Base-by-base conservation (phyloP, 30 jellyfish, hydroid and myxozoan species). In the Hydractinia echinata region DNA sequence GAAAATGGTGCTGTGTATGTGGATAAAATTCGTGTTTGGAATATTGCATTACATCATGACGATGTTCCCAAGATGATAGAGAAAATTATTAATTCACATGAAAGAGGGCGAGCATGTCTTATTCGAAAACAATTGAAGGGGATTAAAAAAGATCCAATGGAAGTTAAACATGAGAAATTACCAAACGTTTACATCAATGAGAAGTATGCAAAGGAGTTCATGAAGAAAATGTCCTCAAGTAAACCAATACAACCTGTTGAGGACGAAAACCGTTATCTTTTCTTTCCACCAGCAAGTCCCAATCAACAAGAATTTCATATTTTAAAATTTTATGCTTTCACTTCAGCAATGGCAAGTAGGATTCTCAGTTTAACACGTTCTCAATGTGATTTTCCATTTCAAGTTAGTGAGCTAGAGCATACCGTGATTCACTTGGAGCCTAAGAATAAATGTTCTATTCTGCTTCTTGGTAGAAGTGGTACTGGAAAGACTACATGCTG, bases 401-500 rank as follows among this genome's bases (percentile, higher is more conserved):
- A 86, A 86, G 92, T 91, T 21, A 85, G 95, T 64, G 96, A 85
- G 53, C 51, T 82, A 8, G 97, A 91, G 84, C 82, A 56, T 73
- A 64, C 54, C 4, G 89, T 91, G 70, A 82, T 91, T 51, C 81
- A 86, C 13, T 76, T 91, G 74, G 81, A 60, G 72, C 85, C 95
- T 0, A 44, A 19, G 1, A 87, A 89, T 69, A 61, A 21, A 48
- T 88, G 95, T 7, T 78, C 96, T 6, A 76, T 86, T 8, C 66
- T 91, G 72, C 86, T 91, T 15, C 95, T 91, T 18, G 97, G 97
- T 14, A 77, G 97, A 20, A 91, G 97, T 73, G 97, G 97, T 8
- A 91, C 97, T 4, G 97, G 97, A 30, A 91, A 91, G 88, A 91
- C 95, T 8, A 91, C 97, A n/a, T 91, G 97, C 76, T 91, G 97